Base-by-base conservation (phyloP, 1,140 invertebrate species). In the Cydia fagiglandana region DNA sequence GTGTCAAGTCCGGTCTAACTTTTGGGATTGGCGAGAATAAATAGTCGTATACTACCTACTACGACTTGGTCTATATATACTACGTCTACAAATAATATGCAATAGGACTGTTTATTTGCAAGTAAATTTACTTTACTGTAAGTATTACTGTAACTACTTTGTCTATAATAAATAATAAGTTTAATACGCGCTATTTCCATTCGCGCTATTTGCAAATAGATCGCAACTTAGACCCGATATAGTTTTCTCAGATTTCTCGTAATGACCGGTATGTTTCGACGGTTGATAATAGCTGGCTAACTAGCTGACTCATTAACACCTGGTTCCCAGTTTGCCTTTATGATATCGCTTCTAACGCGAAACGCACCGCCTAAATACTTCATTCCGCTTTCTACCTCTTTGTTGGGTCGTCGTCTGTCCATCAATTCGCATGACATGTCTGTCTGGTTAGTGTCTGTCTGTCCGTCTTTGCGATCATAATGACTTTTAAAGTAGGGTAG, bases 321-420 rank as follows among this genome's bases (percentile, higher is more conserved):
- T 70, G n/a, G 9, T 41, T 70, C 66, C 28, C 9, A 70, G 30
- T 70, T 70, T 70, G 34, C 28, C 34, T 70, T 70, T 70, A 70
- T 38, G 38, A 68, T 38, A 68, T 34, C 64, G 64, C 34, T 70
- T 70, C 34, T 70, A 70, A 9, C 66, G 15, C 66, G 15, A 38
- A 10, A 38, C 66, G 30, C 2, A 45, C n/a, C 30, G 15, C 66
- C 66, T 70, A 70, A 70, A 70, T 70, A 70, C 66, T 41, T 70
- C 66, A 70, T 70, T 17, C 30, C 30, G 34, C 66, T 70, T 70
- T 70, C 66, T 70, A 70, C 66, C 66, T 70, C 66, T 70, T 70
- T 70, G 66, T 70, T 70, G n/a, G 66, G 66, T 70, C 66, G 28
- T 15, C 64, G 66, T 41, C 34, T 70, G 66, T 45, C 66, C 34